Conservation (phyloP, 2,797 vertebrate genomes). For the Oreochromis mossambicus region DNA sequence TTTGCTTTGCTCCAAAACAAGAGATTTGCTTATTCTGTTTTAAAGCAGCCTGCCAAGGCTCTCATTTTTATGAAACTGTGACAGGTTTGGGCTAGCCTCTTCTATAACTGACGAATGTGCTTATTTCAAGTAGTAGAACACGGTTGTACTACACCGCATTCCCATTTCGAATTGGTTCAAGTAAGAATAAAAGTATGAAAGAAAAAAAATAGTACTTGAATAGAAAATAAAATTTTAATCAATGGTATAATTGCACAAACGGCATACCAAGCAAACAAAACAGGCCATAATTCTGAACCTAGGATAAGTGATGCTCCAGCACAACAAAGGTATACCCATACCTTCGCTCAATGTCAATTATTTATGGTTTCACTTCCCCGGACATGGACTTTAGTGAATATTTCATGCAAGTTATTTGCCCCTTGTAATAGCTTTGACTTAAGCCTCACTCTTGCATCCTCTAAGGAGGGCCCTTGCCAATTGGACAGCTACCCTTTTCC, state of each 20-base stretch:
- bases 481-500: constrained; percentile 14
- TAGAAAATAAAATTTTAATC: background rate
- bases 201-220: background rate
- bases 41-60: background rate
- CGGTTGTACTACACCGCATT: background rate
- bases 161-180: background rate
- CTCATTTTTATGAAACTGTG: background rate
- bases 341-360: constrained; percentile 50
- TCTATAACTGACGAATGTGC: background rate
- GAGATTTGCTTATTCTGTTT: background rate
- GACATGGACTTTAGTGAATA: constrained; percentile 56
- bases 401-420: constrained; percentile 70
- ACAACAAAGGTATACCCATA: constrained; percentile 24
- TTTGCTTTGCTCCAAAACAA: constrained; percentile 2
- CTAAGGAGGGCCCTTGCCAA: constrained; percentile 1
- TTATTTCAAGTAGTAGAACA: background rate
- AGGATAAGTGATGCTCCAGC: constrained; percentile 6
- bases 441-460: constrained; percentile 26
- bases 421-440: constrained; percentile 61
- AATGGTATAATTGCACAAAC: background rate
- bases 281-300: background rate
- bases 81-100: background rate
- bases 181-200: background rate
- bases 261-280: background rate
- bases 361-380: constrained; percentile 46